phyloP scores from a whole-genome alignment of 1,140 invertebrate genomes.

The Drosophila willistoni region DNA sequence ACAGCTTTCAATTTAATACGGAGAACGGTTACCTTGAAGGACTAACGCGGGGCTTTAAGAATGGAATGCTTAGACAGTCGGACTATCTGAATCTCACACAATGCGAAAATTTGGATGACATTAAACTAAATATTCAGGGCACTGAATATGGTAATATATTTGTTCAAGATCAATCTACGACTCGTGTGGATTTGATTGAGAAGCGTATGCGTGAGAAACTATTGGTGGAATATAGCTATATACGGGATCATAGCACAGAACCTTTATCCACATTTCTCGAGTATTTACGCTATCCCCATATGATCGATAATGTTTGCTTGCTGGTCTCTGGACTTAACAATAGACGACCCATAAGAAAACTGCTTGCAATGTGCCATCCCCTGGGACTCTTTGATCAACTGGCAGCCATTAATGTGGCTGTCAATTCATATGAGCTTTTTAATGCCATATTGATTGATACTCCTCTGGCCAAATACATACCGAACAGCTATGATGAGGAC shows the following conservation, averaged over 20 bases:
- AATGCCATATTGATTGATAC: constrained; percentile 99
- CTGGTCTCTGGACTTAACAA: constrained; percentile 99
- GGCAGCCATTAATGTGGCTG: constrained; percentile 99
- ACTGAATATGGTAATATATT: constrained; percentile 99
- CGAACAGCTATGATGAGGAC: constrained; percentile 98
- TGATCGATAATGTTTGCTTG: constrained; percentile 99
- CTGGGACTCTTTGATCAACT: constrained; percentile 99
- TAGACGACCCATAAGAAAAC: constrained; percentile 97
- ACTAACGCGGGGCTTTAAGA: constrained; percentile 98
- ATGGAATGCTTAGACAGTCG: constrained; percentile 96
- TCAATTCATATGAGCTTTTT: constrained; percentile 98
- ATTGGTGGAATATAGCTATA: constrained; percentile 98
- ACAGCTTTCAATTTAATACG: constrained; percentile 87
- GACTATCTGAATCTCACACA: constrained; percentile 99
- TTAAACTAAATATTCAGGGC: constrained; percentile 98
- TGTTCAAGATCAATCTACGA: constrained; percentile 95
- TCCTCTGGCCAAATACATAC: constrained; percentile 98
- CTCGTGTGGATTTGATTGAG: constrained; percentile 98
- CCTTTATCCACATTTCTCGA: constrained; percentile 98
- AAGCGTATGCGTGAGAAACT: constrained; percentile 98
- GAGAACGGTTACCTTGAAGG: constrained; percentile 99
- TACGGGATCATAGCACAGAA: constrained; percentile 98
- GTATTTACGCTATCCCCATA: constrained; percentile 99
- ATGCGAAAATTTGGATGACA: constrained; percentile 99
- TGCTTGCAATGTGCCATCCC: constrained; percentile 99